Evolutionary conservation across 2,888 invertebrate species (phyloP).

Genomic region (Agriopis marginaria): DNA sequence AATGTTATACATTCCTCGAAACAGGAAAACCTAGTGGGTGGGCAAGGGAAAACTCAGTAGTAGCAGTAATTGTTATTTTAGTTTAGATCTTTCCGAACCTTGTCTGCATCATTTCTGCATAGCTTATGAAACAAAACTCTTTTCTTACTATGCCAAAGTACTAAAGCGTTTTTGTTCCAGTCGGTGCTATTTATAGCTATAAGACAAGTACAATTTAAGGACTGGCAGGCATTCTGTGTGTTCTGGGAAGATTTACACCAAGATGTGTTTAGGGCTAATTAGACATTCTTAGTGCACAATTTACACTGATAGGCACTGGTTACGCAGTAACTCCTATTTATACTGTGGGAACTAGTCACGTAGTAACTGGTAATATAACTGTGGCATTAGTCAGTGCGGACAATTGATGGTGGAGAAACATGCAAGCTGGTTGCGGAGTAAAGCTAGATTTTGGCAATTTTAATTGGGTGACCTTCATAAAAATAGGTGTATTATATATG

Average conservation of each 20-base stretch:
- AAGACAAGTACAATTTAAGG: conserved; percentile 61
- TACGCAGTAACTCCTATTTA: conserved; percentile 5
- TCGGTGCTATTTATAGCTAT: not conserved
- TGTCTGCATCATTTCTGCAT: no score
- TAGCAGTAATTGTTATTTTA: no score
- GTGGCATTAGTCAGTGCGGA: conserved; percentile 2
- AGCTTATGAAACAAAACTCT: no score
- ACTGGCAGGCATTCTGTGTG: conserved; percentile 61
- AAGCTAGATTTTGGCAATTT: not conserved
- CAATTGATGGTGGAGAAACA: conserved; percentile 30
- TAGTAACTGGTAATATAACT: not conserved
- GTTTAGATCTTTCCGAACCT: no score
- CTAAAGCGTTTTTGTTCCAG: not conserved
- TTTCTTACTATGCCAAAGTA: no score
- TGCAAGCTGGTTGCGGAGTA: conserved; percentile 1
- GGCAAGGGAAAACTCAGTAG: no score
- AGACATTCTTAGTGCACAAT: conserved; percentile 67
- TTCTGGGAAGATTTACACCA: conserved; percentile 70
- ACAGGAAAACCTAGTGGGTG: no score
- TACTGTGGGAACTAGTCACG: not conserved
- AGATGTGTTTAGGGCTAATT: conserved; percentile 79
- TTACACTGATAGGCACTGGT: conserved; percentile 23
- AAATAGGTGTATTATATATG: no score
- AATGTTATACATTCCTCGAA: no score
- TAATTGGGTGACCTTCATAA: conserved; percentile 1